A percentile compares a stretch with the other conserved stretches of the same genome.
Conservation (phyloP, 2,888 invertebrate genomes). For the Parnassius mnemosyne region DNA sequence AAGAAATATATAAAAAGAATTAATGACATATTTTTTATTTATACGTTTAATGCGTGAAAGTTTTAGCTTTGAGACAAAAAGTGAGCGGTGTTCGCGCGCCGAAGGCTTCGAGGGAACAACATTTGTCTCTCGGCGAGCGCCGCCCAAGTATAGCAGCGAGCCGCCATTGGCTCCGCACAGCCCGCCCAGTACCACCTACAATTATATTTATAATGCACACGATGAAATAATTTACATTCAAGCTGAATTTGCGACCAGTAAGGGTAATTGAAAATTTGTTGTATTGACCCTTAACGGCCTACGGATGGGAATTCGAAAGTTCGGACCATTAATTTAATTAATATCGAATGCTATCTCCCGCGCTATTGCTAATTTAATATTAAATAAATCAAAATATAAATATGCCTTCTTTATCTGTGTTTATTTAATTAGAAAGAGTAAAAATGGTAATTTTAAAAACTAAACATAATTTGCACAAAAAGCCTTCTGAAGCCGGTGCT, state of each 20-base stretch:
- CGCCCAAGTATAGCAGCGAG: conserved; percentile 58
- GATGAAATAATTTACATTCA: conserved; percentile 79
- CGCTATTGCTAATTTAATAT: conserved; percentile 7
- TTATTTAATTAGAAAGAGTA: conserved; percentile 4
- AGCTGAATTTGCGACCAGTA: conserved; percentile 78
- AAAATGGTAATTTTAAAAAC: no score
- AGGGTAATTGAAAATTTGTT: conserved; percentile 80
- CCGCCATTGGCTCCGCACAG: conserved; percentile 60
- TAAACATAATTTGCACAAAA: no score
- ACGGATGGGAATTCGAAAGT: conserved; percentile 39
- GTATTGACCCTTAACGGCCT: conserved; percentile 71
- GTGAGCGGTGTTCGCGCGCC: conserved; percentile 48
- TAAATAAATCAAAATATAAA: conserved; percentile 5
- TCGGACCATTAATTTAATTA: conserved; percentile 51
- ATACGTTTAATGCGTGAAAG: not conserved
- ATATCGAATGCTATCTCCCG: conserved; percentile 29
- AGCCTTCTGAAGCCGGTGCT: no score
- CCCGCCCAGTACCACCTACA: conserved; percentile 75
- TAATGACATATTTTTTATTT: no score
- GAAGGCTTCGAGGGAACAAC: conserved; percentile 75
- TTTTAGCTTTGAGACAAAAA: conserved; percentile 21
- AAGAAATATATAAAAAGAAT: no score
- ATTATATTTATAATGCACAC: conserved; percentile 79
- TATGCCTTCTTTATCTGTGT: not conserved
- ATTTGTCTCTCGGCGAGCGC: conserved; percentile 67